Conservation (phyloP, 2,113 vertebrate species). For the Malurus melanocephalus region DNA sequence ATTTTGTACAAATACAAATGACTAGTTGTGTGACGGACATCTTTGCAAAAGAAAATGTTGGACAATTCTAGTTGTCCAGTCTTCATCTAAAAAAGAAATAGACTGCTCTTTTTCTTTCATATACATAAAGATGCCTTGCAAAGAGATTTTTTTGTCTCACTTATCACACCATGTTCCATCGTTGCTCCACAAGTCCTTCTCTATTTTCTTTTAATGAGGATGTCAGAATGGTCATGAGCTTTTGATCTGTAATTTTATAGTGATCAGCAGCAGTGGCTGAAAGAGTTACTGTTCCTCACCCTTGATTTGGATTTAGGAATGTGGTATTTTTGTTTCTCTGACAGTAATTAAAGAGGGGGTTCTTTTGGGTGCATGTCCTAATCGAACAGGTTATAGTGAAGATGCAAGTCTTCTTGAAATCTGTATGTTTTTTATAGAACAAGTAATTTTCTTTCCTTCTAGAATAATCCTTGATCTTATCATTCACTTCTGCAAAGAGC, state of each 20-base stretch:
- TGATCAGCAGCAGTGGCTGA: background rate
- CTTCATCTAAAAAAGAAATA: background rate
- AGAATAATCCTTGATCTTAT: background rate
- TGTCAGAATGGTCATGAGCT: background rate
- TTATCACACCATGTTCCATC: background rate
- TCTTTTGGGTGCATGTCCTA: background rate
- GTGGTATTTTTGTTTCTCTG: background rate
- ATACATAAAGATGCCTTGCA: background rate
- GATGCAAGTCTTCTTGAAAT: background rate
- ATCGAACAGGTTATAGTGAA: background rate
- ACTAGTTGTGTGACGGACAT: background rate
- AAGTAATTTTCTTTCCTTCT: background rate
- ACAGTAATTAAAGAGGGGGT: rapidly evolving
- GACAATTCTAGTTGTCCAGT: background rate
- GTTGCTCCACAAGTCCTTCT: background rate
- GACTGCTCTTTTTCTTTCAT: background rate
- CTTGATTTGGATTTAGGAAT: background rate
- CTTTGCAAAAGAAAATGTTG: background rate
- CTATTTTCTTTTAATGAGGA: background rate
- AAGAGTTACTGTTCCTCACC: background rate
- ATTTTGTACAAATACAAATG: background rate
- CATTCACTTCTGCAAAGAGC: background rate
- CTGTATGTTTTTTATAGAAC: background rate
- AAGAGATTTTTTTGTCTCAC: background rate
- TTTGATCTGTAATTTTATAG: background rate